These are phyloP conservation scores for Cerastis rubricosa DNA, from an alignment of 2,888 invertebrate genomes.

Conservation along the genomic window DNA sequence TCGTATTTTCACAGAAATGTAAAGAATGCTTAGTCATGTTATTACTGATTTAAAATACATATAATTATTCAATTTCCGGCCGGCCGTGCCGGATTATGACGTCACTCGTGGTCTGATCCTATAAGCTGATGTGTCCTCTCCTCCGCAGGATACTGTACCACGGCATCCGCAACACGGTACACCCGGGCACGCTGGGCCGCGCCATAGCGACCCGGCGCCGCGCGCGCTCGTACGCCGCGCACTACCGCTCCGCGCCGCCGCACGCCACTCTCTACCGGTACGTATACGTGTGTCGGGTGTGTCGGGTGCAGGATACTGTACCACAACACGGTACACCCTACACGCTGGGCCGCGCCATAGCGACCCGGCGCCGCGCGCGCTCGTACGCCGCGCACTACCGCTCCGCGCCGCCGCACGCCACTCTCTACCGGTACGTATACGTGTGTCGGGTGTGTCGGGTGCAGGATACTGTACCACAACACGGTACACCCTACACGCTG, in stretches of 20 bases:
- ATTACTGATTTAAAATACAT: not conserved
- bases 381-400: conserved; percentile 82
- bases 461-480: conserved; percentile 74
- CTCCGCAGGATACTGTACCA: conserved; percentile 90
- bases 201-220: conserved; percentile 92
- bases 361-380: conserved; percentile 91
- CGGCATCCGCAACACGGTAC: conserved; percentile 92
- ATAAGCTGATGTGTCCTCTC: not conserved
- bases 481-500: conserved; percentile 84
- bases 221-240: conserved; percentile 84
- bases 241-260: conserved; percentile 78
- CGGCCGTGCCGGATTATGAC: not conserved
- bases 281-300: not conserved
- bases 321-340: conserved; percentile 83
- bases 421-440: conserved; percentile 75
- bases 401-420: conserved; percentile 74
- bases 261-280: conserved; percentile 78
- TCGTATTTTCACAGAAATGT: not conserved
- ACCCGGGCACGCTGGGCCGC: conserved; percentile 94
- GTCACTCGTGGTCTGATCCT: not conserved
- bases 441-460: too few relatives aligned
- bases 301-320: too few relatives aligned
- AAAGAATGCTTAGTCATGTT: not conserved
- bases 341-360: conserved; percentile 92
- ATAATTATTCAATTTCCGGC: not conserved